Evolutionary conservation across 2,888 invertebrate species (phyloP).

Genomic region (Pandemis cinnamomeana): DNA sequence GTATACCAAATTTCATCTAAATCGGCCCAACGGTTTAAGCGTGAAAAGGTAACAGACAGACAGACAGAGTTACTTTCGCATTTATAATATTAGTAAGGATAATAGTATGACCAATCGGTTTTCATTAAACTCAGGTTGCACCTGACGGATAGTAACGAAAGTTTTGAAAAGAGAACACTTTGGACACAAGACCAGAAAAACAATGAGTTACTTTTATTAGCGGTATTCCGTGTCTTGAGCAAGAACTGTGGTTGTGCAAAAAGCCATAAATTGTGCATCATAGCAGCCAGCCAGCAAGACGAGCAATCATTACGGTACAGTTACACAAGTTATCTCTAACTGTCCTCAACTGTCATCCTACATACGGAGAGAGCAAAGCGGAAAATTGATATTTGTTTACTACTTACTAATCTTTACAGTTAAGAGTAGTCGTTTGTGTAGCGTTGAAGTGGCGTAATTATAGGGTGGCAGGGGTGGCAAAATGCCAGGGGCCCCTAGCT

Average conservation of each 20-base stretch:
- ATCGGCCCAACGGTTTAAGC: too few species aligned
- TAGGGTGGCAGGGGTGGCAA: too few species aligned
- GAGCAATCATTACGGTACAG: constrained; percentile 70
- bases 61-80: too few species aligned
- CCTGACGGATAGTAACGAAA: too few species aligned
- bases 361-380: constrained; percentile 46
- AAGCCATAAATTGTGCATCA: constrained; percentile 23
- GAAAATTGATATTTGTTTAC: constrained; percentile 33
- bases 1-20: too few species aligned
- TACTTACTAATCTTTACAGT: constrained; percentile 35
- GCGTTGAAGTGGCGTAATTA: too few species aligned
- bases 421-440: constrained; percentile 17
- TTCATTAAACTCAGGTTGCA: too few species aligned
- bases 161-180: background rate
- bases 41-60: too few species aligned
- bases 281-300: constrained; percentile 69
- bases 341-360: constrained; percentile 66
- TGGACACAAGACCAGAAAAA: background rate
- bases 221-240: background rate
- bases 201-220: background rate
- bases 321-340: constrained; percentile 76
- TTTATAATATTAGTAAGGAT: too few species aligned
- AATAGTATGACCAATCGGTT: too few species aligned
- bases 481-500: too few species aligned
- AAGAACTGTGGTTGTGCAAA: background rate